A percentile compares a stretch with the other conserved stretches of the same genome.
Conservation (phyloP, 2,888 invertebrate genomes). For the Malthinus seriepunctatus region DNA sequence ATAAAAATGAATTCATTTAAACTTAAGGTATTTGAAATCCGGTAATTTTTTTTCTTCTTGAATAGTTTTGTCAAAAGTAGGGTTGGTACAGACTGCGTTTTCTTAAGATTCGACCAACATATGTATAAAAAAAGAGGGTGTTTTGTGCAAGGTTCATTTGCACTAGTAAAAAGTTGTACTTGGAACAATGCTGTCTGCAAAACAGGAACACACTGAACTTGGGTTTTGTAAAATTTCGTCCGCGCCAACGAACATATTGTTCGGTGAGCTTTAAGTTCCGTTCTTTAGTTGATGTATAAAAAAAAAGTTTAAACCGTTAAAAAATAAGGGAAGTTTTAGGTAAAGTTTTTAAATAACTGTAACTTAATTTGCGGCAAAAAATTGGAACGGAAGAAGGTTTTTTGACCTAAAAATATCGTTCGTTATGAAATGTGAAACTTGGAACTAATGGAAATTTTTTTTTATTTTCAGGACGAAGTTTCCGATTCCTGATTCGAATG, state of each 20-base stretch:
- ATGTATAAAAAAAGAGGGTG: conserved; percentile 17
- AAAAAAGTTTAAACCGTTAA: conserved; percentile 1
- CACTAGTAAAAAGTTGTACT: conserved; percentile 17
- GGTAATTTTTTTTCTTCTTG: no score
- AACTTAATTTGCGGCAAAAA: neutral
- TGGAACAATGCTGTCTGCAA: conserved; percentile 29
- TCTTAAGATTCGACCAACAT: conserved; percentile 24
- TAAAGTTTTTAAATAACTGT: neutral
- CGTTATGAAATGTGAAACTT: neutral
- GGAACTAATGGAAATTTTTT: neutral
- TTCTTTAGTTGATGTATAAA: neutral
- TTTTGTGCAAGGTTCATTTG: conserved; percentile 30
- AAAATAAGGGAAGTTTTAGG: neutral
- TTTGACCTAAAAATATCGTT: neutral
- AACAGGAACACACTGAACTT: conserved; percentile 29
- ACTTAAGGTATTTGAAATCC: no score
- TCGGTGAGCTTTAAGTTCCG: no score
- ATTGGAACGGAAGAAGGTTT: neutral
- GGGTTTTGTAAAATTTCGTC: conserved; percentile 12
- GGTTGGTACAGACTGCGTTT: conserved; percentile 18
- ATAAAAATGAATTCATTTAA: no score
- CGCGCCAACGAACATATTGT: conserved; percentile 8
- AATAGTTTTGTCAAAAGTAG: no score
- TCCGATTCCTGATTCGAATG: neutral
- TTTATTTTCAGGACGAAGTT: neutral